phyloP scores from a whole-genome alignment of 1,140 invertebrate species.

The Coenobita brevimanus region DNA sequence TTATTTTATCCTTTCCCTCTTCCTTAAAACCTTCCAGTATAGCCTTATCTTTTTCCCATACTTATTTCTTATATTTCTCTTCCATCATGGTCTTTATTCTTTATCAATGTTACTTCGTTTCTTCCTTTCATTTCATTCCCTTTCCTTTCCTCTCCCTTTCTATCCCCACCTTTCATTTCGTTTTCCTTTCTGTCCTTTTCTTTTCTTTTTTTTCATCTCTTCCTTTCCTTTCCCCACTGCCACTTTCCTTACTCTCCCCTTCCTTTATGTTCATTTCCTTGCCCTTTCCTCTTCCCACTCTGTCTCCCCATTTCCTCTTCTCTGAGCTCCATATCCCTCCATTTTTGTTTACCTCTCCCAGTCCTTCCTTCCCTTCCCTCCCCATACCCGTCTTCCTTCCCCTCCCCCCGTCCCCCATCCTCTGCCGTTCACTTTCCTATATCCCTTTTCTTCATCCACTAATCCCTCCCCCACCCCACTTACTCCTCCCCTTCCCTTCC shows the following conservation, averaged over 20 bases:
- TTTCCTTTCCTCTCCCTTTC: not conserved
- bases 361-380: no score
- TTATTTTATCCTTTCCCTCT: not conserved
- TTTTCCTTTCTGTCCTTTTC: not conserved
- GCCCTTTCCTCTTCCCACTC: not conserved
- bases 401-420: no score
- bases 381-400: no score
- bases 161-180: not conserved
- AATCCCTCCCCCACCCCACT: no score
- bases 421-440: no score
- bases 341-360: no score
- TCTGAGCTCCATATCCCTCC: no score
- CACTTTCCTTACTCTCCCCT: not conserved
- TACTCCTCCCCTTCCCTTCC: no score
- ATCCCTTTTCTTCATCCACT: no score
- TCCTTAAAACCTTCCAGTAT: not conserved
- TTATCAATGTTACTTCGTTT: not conserved
- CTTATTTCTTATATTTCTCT: not conserved
- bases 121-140: not conserved
- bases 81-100: not conserved
- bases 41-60: not conserved
- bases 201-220: not conserved
- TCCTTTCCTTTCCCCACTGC: not conserved
- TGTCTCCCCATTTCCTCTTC: no score
- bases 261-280: not conserved